phyloP scores from a whole-genome alignment of 1,140 invertebrate species.

The Bursaphelenchus mucronatus region DNA sequence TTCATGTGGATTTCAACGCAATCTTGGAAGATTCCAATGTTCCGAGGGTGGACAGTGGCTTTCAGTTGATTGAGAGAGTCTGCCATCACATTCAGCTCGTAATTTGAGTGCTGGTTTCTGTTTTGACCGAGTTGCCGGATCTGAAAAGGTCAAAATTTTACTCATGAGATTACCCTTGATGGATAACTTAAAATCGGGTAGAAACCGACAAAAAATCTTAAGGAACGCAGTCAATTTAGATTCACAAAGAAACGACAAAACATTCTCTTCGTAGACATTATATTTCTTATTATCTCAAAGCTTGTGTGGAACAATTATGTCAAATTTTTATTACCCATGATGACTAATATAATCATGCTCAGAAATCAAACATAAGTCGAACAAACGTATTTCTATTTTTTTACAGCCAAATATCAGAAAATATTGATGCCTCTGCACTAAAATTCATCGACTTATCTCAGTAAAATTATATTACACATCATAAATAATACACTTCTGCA shows the following conservation, averaged over 20 bases:
- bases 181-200: too few relatives aligned
- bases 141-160: constrained; percentile 20
- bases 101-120: constrained; percentile 37
- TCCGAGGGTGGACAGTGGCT: constrained; percentile 23
- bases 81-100: constrained; percentile 39
- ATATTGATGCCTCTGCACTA: background rate
- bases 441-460: background rate
- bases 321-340: too few relatives aligned
- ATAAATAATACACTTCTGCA: background rate
- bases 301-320: too few relatives aligned
- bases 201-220: too few relatives aligned
- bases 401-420: background rate
- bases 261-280: too few relatives aligned
- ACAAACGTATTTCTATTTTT: too few relatives aligned
- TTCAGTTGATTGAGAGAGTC: constrained; percentile 48
- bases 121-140: constrained; percentile 35
- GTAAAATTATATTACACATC: constrained; percentile 6
- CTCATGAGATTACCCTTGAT: too few relatives aligned
- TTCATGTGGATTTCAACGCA: constrained; percentile 46
- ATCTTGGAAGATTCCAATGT: constrained; percentile 40
- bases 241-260: too few relatives aligned
- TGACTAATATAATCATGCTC: too few relatives aligned
- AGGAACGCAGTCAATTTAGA: too few relatives aligned
- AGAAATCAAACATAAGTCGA: too few relatives aligned
- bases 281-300: too few relatives aligned